A percentile compares a stretch with the other conserved stretches of the same genome.
These are phyloP conservation scores for Tetropium fuscum DNA, from an alignment of 2,888 invertebrate species.

Conservation along the genomic window DNA sequence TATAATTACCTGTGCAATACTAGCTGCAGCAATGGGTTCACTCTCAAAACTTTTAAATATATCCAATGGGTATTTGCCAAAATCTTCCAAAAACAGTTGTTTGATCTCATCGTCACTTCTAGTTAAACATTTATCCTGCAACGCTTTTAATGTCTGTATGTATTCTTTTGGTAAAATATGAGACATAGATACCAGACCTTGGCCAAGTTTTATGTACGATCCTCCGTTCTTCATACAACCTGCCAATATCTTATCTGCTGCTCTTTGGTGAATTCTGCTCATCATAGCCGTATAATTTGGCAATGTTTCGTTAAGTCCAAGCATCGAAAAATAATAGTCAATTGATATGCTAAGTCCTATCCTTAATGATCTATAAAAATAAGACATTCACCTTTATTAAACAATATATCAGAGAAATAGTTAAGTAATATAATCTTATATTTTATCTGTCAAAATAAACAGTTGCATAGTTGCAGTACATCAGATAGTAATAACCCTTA, in stretches of 20 bases:
- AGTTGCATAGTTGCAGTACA: background rate
- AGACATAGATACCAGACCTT: slow-evolving; percentile 80
- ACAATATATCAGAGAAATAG: too few relatives aligned
- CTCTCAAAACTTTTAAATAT: slow-evolving; percentile 74
- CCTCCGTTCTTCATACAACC: slow-evolving; percentile 81
- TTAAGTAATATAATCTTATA: too few relatives aligned
- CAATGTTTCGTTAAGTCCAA: slow-evolving; percentile 67
- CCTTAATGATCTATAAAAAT: slow-evolving; percentile 56
- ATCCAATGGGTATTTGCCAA: slow-evolving; percentile 72
- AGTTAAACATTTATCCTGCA: slow-evolving; percentile 72
- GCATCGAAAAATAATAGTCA: slow-evolving; percentile 72
- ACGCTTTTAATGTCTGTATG: slow-evolving; percentile 69
- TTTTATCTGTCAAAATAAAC: background rate
- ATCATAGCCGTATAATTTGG: slow-evolving; percentile 68
- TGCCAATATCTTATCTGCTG: slow-evolving; percentile 72
- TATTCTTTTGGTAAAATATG: slow-evolving; percentile 81
- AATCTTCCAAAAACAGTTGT: slow-evolving; percentile 76
- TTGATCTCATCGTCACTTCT: slow-evolving; percentile 70
- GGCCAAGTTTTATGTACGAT: slow-evolving; percentile 79
- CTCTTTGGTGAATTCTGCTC: slow-evolving; percentile 70
- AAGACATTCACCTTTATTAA: background rate
- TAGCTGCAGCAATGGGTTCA: slow-evolving; percentile 80
- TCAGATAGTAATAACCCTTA: too few relatives aligned
- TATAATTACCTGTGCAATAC: slow-evolving; percentile 74
- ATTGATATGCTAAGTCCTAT: slow-evolving; percentile 72